phyloP scores from a whole-genome alignment of 1,140 invertebrate genomes.

The Philotrypesis tridentata region DNA sequence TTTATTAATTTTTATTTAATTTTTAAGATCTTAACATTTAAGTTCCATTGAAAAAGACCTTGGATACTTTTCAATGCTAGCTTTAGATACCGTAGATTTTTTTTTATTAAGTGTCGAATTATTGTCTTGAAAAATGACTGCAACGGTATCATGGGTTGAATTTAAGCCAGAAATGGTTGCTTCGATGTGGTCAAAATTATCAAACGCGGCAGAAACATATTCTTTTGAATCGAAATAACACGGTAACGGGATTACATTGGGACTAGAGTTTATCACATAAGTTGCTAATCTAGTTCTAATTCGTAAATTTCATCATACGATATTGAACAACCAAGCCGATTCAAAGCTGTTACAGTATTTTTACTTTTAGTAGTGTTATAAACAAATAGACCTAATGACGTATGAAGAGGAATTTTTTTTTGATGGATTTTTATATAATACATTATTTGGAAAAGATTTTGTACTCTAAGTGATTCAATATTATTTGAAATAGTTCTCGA shows the following conservation, averaged over 20 bases:
- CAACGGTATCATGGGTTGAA: neutral
- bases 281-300: neutral
- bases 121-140: neutral
- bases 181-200: no score
- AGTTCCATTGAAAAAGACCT: neutral
- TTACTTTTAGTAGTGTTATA: neutral
- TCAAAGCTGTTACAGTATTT: neutral
- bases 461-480: neutral
- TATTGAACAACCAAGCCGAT: neutral
- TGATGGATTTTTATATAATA: neutral
- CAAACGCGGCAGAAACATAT: neutral
- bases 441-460: conserved; percentile 15
- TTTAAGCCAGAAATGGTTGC: conserved; percentile 1
- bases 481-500: neutral
- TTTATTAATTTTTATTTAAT: neutral
- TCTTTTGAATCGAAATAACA: neutral
- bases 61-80: no score
- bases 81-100: no score
- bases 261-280: neutral
- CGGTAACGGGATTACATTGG: neutral
- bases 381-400: neutral
- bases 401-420: neutral
- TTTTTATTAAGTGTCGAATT: neutral
- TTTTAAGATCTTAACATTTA: neutral
- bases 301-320: neutral